Evolutionary conservation across 2,797 vertebrate species (phyloP).

Genomic region (Hippocampus kuda): DNA sequence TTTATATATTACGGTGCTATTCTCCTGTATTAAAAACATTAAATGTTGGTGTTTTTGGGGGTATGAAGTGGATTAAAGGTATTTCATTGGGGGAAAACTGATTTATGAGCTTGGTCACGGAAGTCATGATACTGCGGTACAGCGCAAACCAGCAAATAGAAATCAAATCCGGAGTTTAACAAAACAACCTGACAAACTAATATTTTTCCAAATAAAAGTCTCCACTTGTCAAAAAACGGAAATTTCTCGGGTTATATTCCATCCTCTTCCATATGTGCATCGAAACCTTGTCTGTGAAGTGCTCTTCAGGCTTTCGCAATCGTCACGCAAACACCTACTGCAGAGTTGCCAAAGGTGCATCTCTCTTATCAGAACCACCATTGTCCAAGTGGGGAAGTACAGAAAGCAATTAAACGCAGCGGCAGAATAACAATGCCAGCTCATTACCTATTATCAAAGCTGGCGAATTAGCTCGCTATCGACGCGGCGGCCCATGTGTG

Average conservation of each 20-base stretch:
- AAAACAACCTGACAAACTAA: background rate
- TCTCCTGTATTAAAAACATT: too few species aligned
- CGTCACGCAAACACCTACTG: constrained; percentile 65
- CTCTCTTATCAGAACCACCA: constrained; percentile 71
- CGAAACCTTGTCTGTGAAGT: constrained; percentile 54
- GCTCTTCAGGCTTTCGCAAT: constrained; percentile 71
- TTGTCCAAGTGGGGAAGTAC: constrained; percentile 74
- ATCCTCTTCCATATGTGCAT: background rate
- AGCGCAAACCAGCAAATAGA: too few species aligned
- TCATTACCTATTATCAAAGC: constrained; percentile 78
- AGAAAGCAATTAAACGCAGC: constrained; percentile 75
- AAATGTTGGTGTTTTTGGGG: too few species aligned
- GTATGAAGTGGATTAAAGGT: constrained; percentile 43
- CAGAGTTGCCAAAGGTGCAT: constrained; percentile 69
- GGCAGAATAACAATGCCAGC: constrained; percentile 73
- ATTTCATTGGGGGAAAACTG: constrained; percentile 38
- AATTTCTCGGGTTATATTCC: too few species aligned
- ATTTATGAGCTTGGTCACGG: too few species aligned
- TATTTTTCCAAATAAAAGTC: background rate
- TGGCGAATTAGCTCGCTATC: constrained; percentile 73
- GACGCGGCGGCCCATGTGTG: constrained; percentile 62
- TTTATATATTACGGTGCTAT: too few species aligned
- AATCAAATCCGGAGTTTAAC: background rate
- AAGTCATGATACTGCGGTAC: too few species aligned
- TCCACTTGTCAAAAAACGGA: background rate